Percentiles rank a stretch among this genome's conserved stretches.
Conservation (phyloP, 2,797 vertebrate species). For the Cephalopachus bancanus region DNA sequence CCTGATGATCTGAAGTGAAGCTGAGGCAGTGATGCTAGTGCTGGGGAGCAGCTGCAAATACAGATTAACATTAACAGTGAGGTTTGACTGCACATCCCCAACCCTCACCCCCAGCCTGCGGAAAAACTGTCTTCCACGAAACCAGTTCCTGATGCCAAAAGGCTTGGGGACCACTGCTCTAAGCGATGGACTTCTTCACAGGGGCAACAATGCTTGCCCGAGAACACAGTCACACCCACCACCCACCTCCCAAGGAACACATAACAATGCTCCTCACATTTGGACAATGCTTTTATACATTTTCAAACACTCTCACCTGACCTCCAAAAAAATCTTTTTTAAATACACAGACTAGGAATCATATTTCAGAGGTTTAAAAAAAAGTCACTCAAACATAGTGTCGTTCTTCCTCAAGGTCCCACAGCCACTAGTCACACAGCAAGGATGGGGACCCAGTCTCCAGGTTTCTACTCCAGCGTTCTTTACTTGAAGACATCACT, state of each 20-base stretch:
- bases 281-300: neutral
- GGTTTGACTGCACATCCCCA: too few relatives aligned
- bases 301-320: conserved; percentile 30
- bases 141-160: too few relatives aligned
- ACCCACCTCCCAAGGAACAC: neutral
- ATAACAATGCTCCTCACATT: neutral
- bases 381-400: conserved; percentile 20
- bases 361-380: conserved; percentile 32
- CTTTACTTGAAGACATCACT: neutral
- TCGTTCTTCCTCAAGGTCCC: conserved; percentile 5
- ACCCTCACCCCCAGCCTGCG: too few relatives aligned
- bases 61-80: too few relatives aligned
- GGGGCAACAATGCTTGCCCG: neutral
- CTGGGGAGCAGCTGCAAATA: too few relatives aligned
- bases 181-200: neutral
- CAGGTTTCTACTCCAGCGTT: neutral
- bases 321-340: neutral
- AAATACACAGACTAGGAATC: conserved; percentile 23
- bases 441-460: neutral
- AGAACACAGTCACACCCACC: neutral
- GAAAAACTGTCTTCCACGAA: too few relatives aligned
- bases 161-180: too few relatives aligned
- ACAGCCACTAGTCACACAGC: neutral
- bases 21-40: too few relatives aligned
- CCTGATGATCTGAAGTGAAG: too few relatives aligned